Evolutionary conservation across 2,888 invertebrate species (phyloP).

Genomic region (Diachrysia chrysitis): DNA sequence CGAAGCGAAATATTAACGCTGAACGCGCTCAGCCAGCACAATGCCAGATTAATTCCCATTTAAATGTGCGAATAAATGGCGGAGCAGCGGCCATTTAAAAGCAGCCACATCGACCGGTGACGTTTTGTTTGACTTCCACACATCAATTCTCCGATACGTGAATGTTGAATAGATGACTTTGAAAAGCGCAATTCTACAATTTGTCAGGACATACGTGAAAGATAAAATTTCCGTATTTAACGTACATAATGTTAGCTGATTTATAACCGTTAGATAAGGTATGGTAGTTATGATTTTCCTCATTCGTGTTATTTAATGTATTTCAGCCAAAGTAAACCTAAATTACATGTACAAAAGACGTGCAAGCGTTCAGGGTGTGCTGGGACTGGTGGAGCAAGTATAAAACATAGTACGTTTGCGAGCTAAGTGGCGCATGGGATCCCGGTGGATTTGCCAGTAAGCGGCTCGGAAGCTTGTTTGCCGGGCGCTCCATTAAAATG

Average conservation of each 20-base stretch:
- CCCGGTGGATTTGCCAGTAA: slow-evolving; percentile 86
- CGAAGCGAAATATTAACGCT: slow-evolving; percentile 82
- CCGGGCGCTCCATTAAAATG: slow-evolving; percentile 89
- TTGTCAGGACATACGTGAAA: slow-evolving; percentile 66
- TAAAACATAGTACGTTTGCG: slow-evolving; percentile 75
- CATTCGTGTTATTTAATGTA: slow-evolving; percentile 19
- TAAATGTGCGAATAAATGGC: slow-evolving; percentile 83
- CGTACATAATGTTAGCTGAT: slow-evolving; percentile 31
- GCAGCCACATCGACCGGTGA: slow-evolving; percentile 61
- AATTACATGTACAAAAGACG: slow-evolving; percentile 39
- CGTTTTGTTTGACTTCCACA: slow-evolving; percentile 66
- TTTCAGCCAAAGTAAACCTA: slow-evolving; percentile 36
- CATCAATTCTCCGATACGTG: slow-evolving; percentile 56
- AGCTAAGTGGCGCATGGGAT: slow-evolving; percentile 86
- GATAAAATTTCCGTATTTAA: slow-evolving; percentile 51
- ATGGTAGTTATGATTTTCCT: neutral
- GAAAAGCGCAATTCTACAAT: slow-evolving; percentile 64
- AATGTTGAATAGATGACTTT: slow-evolving; percentile 62
- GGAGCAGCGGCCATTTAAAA: slow-evolving; percentile 64
- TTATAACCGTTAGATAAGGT: slow-evolving; percentile 41
- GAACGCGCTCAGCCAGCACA: slow-evolving; percentile 73
- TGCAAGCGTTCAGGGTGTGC: slow-evolving; percentile 48
- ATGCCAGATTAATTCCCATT: slow-evolving; percentile 84
- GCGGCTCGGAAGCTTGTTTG: slow-evolving; percentile 87
- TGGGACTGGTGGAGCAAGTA: slow-evolving; percentile 57